A percentile compares a stretch with the other conserved stretches of the same genome.
phyloP scores from a whole-genome alignment of 2,797 vertebrate genomes.

The Anguilla anguilla region DNA sequence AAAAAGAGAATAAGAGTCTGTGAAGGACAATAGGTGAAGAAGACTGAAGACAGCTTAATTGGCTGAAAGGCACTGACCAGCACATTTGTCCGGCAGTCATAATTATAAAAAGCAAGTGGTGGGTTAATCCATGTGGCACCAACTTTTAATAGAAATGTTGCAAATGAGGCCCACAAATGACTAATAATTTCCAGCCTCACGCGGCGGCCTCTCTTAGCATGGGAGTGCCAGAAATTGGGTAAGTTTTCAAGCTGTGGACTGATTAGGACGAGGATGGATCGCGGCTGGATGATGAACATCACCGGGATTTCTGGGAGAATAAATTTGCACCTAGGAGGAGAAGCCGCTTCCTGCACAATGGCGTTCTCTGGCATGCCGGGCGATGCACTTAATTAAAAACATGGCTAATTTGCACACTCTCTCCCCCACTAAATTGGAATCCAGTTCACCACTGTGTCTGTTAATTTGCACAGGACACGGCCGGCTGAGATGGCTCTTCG shows the following conservation, averaged over 20 bases:
- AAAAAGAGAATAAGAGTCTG: not conserved
- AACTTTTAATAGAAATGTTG: constrained; percentile 88
- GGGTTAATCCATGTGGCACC: constrained; percentile 73
- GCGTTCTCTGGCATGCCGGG: constrained; percentile 72
- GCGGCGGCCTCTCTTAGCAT: constrained; percentile 82
- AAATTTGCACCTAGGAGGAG: constrained; percentile 88
- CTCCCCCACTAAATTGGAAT: constrained; percentile 89
- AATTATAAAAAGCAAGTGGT: constrained; percentile 86
- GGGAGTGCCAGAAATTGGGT: constrained; percentile 78
- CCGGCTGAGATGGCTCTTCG: constrained; percentile 82
- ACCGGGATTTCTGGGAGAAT: constrained; percentile 84
- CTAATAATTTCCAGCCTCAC: constrained; percentile 87
- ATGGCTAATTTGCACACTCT: constrained; percentile 95
- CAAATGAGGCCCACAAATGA: constrained; percentile 90
- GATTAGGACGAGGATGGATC: constrained; percentile 86
- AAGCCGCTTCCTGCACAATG: constrained; percentile 77
- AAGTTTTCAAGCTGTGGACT: constrained; percentile 87
- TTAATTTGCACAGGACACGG: constrained; percentile 97
- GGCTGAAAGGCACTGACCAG: constrained; percentile 54
- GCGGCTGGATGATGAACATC: constrained; percentile 84
- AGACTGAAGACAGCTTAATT: constrained; percentile 26
- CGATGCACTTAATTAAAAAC: constrained; percentile 93
- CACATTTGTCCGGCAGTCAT: constrained; percentile 73
- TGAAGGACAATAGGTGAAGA: not conserved
- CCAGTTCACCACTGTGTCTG: constrained; percentile 96